Conservation (phyloP, 2,797 vertebrate species). For the Leuciscus waleckii region DNA sequence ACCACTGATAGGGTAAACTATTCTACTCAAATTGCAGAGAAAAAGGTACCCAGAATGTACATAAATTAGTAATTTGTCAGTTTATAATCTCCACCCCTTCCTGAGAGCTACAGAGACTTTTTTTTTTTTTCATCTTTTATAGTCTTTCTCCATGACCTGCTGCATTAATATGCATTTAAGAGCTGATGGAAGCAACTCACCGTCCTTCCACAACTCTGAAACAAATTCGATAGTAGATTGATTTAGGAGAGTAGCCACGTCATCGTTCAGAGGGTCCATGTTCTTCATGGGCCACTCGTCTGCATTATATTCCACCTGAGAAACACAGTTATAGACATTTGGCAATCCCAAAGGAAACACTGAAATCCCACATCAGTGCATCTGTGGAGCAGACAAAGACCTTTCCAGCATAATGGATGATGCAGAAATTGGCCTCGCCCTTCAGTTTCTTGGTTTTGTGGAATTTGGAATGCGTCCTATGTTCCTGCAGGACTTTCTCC, state of each 20-base stretch:
- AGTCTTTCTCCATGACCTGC: neutral
- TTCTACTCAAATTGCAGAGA: too few relatives aligned
- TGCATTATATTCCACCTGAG: slow-evolving; percentile 88
- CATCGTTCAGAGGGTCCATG: slow-evolving; percentile 98
- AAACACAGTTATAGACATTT: neutral
- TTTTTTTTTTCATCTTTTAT: neutral
- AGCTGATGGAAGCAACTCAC: slow-evolving; percentile 73
- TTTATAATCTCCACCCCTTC: too few relatives aligned
- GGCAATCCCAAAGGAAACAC: too few relatives aligned
- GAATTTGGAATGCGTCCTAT: slow-evolving; percentile 64
- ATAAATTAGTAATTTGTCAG: neutral
- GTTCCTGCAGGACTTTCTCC: slow-evolving; percentile 95
- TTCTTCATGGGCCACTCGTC: slow-evolving; percentile 99
- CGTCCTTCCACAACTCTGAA: slow-evolving; percentile 95
- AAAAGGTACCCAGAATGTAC: neutral
- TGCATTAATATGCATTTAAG: neutral
- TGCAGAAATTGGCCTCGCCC: slow-evolving; percentile 95
- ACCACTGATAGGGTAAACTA: too few relatives aligned
- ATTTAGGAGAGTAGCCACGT: slow-evolving; percentile 92
- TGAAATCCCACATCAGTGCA: neutral
- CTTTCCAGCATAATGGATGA: slow-evolving; percentile 97
- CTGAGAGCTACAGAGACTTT: too few relatives aligned
- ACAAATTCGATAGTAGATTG: slow-evolving; percentile 96
- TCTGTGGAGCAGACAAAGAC: slow-evolving; percentile 67
- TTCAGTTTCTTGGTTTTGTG: slow-evolving; percentile 90